Evolutionary conservation across 2,113 vertebrate species (phyloP).

Genomic region (Cebus imitator): DNA sequence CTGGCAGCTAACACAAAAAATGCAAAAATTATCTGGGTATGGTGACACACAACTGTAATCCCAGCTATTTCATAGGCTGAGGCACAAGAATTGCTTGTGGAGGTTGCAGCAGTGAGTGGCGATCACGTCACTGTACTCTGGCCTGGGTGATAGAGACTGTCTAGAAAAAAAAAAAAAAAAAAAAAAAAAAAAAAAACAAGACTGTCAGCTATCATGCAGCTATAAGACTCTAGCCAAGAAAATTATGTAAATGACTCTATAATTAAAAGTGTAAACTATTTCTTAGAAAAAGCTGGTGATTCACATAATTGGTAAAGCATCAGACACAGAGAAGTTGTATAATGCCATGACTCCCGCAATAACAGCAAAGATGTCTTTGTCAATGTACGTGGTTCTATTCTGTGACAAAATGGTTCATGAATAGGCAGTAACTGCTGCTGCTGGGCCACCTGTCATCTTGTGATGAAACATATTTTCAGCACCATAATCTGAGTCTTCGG

Average conservation of each 20-base stretch:
- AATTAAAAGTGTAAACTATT: slow-evolving; percentile 40
- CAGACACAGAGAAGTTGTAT: background rate
- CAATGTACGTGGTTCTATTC: background rate
- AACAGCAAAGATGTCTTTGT: background rate
- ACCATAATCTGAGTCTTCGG: background rate
- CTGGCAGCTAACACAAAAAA: background rate
- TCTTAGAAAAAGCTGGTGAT: background rate
- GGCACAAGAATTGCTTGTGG: too few species aligned
- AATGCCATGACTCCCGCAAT: background rate
- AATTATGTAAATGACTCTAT: background rate
- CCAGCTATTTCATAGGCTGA: too few species aligned
- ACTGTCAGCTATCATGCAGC: background rate
- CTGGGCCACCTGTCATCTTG: slow-evolving; percentile 21
- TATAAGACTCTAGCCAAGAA: background rate
- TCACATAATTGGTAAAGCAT: slow-evolving; percentile 22
- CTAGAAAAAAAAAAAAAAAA: too few species aligned
- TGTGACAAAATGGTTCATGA: slow-evolving; percentile 13
- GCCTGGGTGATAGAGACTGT: too few species aligned
- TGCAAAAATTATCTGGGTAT: too few species aligned
- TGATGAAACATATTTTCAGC: background rate
- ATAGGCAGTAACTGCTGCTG: background rate
- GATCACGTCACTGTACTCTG: too few species aligned
- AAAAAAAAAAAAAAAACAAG: background rate
- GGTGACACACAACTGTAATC: too few species aligned
- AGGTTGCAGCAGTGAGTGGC: too few species aligned